These are phyloP conservation scores for Denticeps clupeoides DNA, from an alignment of 2,797 vertebrate genomes.

Conservation along the genomic window DNA sequence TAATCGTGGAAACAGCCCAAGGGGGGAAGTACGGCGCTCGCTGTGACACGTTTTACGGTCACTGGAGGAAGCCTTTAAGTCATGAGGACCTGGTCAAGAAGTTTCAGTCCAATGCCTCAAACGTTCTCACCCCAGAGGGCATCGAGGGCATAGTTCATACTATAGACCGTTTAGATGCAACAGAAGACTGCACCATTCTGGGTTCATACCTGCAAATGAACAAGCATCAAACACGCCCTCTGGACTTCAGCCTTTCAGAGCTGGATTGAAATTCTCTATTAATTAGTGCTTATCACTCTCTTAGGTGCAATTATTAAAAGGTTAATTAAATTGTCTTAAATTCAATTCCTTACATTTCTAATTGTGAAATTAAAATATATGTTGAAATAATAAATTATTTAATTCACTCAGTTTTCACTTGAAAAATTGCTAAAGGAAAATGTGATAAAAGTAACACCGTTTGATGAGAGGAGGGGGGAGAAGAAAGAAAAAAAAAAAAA, in stretches of 20 bases:
- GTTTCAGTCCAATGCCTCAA: constrained; percentile 64
- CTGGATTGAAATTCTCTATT: constrained; percentile 13
- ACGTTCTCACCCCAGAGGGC: constrained; percentile 47
- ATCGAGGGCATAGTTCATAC: constrained; percentile 59
- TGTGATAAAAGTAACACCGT: too few species aligned
- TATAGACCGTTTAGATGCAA: constrained; percentile 61
- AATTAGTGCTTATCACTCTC: too few species aligned
- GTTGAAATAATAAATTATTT: too few species aligned
- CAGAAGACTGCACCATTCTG: constrained; percentile 56
- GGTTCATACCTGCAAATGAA: constrained; percentile 55
- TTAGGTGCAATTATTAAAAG: too few species aligned
- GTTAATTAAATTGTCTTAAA: too few species aligned
- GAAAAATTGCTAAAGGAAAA: too few species aligned
- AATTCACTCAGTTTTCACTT: too few species aligned
- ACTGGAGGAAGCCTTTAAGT: constrained; percentile 84
- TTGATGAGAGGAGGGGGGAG: too few species aligned
- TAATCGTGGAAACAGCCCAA: constrained; percentile 45
- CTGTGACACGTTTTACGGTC: constrained; percentile 79
- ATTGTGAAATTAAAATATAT: too few species aligned
- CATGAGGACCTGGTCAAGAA: constrained; percentile 70
- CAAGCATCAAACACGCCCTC: constrained; percentile 9
- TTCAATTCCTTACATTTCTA: too few species aligned
- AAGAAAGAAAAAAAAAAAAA: too few species aligned
- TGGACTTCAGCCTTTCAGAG: constrained; percentile 6
- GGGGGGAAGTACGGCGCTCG: constrained; percentile 36